Evolutionary conservation across 1,140 invertebrate genomes (phyloP).

Genomic region (Oncopodura yosiiana): DNA sequence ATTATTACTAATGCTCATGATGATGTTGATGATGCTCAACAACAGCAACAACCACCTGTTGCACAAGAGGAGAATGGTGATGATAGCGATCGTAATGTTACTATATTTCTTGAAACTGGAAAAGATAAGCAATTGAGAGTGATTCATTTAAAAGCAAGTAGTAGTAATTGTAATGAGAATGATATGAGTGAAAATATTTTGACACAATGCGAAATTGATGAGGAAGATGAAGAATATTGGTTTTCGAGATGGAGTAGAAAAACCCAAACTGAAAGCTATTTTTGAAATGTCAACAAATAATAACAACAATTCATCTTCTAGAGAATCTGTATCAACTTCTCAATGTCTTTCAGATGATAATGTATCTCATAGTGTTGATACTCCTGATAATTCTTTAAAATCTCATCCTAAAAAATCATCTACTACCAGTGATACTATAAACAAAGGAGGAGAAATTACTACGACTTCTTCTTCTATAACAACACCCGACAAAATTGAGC

Average conservation of each 20-base stretch:
- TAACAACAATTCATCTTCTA: too few relatives aligned
- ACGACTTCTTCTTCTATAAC: background rate
- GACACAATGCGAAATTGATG: slow-evolving; percentile 6
- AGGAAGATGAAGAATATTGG: slow-evolving; percentile 33
- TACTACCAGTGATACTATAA: background rate
- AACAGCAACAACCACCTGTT: background rate
- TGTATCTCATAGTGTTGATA: too few relatives aligned
- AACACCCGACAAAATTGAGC: background rate
- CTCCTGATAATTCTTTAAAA: too few relatives aligned
- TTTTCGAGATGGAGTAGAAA: slow-evolving; percentile 32
- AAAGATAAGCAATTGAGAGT: slow-evolving; percentile 28
- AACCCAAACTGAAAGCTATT: slow-evolving; percentile 26
- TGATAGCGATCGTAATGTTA: slow-evolving; percentile 14
- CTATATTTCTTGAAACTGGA: slow-evolving; percentile 26
- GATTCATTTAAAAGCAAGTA: slow-evolving; percentile 18
- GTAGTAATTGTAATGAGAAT: slow-evolving; percentile 2
- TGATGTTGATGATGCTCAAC: too few relatives aligned
- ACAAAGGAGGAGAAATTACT: background rate
- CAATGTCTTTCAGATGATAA: too few relatives aligned
- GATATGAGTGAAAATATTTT: background rate
- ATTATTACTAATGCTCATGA: too few relatives aligned
- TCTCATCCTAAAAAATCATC: too few relatives aligned
- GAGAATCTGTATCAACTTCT: too few relatives aligned
- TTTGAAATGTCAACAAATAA: slow-evolving; percentile 22
- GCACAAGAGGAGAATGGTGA: background rate